These are phyloP conservation scores for Acrobeloides nanus DNA, from an alignment of 2,888 invertebrate species.

Conservation along the genomic window DNA sequence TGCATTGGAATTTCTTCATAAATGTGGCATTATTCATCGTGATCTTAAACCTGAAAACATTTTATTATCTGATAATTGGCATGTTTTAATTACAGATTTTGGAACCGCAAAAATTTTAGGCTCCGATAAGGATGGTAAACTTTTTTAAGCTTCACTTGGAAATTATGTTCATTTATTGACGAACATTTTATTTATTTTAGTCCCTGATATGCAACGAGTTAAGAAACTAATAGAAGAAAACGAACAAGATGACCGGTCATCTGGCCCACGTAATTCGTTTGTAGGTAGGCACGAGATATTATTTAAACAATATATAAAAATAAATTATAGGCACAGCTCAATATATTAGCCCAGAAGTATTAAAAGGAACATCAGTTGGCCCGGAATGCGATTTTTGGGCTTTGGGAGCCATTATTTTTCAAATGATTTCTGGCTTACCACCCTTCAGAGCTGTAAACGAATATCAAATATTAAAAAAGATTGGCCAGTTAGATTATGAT, in stretches of 20 bases:
- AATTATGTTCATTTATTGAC: no score
- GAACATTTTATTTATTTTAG: no score
- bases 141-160: not conserved
- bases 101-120: conserved; percentile 70
- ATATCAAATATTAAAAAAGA: conserved; percentile 91
- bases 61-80: conserved; percentile 85
- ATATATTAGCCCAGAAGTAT: conserved; percentile 92
- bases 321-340: conserved; percentile 84
- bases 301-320: not conserved
- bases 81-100: conserved; percentile 91
- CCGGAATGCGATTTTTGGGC: conserved; percentile 81
- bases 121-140: conserved; percentile 13
- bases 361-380: conserved; percentile 59
- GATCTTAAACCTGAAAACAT: conserved; percentile 98
- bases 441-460: conserved; percentile 83
- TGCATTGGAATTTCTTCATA: conserved; percentile 42
- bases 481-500: conserved; percentile 58
- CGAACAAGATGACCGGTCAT: not conserved
- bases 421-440: conserved; percentile 86
- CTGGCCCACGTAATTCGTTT: not conserved
- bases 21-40: conserved; percentile 49
- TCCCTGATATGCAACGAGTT: not conserved
- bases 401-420: conserved; percentile 65
- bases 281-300: not conserved
- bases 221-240: not conserved